A percentile compares a stretch with the other conserved stretches of the same genome.
These are phyloP conservation scores for Garra rufa DNA, from an alignment of 2,113 vertebrate genomes.

Conservation along the genomic window DNA sequence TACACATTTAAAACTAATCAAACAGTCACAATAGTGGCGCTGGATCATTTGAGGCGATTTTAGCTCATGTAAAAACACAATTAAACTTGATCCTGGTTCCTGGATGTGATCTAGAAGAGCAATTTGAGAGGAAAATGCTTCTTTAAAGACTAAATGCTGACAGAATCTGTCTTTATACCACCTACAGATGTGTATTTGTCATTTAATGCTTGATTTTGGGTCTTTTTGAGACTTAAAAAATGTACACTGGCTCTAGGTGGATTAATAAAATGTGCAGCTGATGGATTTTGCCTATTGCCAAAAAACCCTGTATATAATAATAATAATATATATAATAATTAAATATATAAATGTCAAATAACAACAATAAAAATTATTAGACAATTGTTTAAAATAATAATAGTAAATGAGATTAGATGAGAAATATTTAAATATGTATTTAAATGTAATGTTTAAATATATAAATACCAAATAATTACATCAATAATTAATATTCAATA, in stretches of 20 bases:
- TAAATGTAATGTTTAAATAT: too few species aligned
- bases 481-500: too few species aligned
- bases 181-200: neutral
- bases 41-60: constrained; percentile 17
- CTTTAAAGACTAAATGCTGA: neutral
- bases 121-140: neutral
- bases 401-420: too few species aligned
- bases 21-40: constrained; percentile 35
- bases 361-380: too few species aligned
- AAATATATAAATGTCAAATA: too few species aligned
- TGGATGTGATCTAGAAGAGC: too few species aligned
- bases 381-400: too few species aligned
- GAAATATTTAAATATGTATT: too few species aligned
- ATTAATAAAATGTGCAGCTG: constrained; percentile 69
- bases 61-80: constrained; percentile 47
- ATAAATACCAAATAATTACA: too few species aligned
- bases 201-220: neutral
- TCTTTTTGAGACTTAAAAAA: constrained; percentile 58
- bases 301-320: too few species aligned
- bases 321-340: too few species aligned
- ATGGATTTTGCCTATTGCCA: too few species aligned
- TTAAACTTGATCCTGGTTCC: neutral
- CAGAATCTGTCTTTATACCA: neutral
- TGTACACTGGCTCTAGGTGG: constrained; percentile 62
- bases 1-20: constrained; percentile 52